A percentile compares a stretch with the other conserved stretches of the same genome.
These are phyloP conservation scores for Macaria notata DNA, from an alignment of 2,888 invertebrate species.

Conservation along the genomic window DNA sequence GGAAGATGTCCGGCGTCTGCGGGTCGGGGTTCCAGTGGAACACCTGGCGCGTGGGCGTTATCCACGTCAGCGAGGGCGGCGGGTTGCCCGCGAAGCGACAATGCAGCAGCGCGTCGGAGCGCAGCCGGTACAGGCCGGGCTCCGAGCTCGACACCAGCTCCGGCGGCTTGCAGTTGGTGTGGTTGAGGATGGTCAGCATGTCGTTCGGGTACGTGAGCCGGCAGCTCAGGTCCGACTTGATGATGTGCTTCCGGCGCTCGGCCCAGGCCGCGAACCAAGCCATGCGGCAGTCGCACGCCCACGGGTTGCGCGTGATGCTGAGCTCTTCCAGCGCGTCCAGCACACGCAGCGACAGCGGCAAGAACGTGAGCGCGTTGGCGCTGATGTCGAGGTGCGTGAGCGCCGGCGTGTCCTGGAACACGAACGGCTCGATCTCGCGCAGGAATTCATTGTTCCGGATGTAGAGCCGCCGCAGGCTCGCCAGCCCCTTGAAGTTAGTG, in stretches of 20 bases:
- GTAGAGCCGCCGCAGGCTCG: constrained; percentile 80
- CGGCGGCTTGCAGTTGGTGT: constrained; percentile 87
- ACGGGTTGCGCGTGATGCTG: constrained; percentile 88
- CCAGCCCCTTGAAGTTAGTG: constrained; percentile 85
- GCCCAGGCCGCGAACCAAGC: constrained; percentile 86
- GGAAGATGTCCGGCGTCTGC: constrained; percentile 84
- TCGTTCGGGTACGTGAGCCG: constrained; percentile 85
- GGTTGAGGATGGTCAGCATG: constrained; percentile 86
- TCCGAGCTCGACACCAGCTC: constrained; percentile 83
- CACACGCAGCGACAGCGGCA: constrained; percentile 87
- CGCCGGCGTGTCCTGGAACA: constrained; percentile 83
- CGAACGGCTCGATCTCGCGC: constrained; percentile 83
- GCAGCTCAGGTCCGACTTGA: constrained; percentile 85
- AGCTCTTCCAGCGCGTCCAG: constrained; percentile 84
- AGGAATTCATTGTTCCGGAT: constrained; percentile 84
- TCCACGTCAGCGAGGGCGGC: constrained; percentile 91
- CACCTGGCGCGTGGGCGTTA: constrained; percentile 88
- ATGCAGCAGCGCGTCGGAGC: constrained; percentile 86
- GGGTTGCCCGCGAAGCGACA: constrained; percentile 91
- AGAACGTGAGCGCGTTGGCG: constrained; percentile 85
- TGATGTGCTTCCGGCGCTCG: constrained; percentile 72
- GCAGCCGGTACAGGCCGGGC: constrained; percentile 83
- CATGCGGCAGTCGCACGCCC: constrained; percentile 94
- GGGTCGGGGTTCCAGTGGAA: constrained; percentile 91
- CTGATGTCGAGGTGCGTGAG: constrained; percentile 86